Conservation (phyloP, 2,888 invertebrate genomes). For the Xanthorhoe designata region DNA sequence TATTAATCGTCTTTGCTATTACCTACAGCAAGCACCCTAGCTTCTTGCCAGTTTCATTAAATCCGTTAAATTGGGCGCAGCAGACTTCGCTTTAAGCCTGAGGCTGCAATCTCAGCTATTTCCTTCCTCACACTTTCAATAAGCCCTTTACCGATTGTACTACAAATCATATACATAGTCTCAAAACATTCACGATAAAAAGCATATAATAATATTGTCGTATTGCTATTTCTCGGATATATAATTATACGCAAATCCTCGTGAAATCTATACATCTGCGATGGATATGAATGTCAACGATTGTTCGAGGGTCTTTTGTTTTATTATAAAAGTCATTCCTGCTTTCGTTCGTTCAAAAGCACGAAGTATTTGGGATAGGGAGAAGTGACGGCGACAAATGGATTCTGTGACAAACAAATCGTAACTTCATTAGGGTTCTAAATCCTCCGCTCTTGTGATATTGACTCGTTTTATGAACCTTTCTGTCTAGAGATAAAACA, state of each 20-base stretch:
- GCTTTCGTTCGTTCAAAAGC: neutral
- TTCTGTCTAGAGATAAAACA: conserved; percentile 35
- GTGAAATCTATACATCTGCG: neutral
- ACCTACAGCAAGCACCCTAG: conserved; percentile 14
- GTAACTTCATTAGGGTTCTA: neutral
- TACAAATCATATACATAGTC: neutral
- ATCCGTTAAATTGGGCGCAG: conserved; percentile 43
- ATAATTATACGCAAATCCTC: conserved; percentile 27
- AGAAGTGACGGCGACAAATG: neutral
- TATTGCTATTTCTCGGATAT: conserved; percentile 17
- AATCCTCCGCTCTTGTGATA: neutral
- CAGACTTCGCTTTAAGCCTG: conserved; percentile 46
- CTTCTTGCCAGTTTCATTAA: conserved; percentile 26
- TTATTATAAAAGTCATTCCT: neutral
- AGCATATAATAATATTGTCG: no score
- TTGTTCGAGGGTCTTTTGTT: neutral
- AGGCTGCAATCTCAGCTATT: conserved; percentile 45
- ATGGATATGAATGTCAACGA: neutral
- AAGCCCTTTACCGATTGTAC: conserved; percentile 40
- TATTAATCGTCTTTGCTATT: no score
- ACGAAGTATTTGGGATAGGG: neutral
- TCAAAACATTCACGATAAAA: conserved; percentile 14
- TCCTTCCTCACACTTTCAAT: conserved; percentile 49
- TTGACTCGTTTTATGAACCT: conserved; percentile 34
- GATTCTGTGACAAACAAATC: neutral